Evolutionary conservation across 2,113 vertebrate species (phyloP).

Genomic region (Procavia capensis): DNA sequence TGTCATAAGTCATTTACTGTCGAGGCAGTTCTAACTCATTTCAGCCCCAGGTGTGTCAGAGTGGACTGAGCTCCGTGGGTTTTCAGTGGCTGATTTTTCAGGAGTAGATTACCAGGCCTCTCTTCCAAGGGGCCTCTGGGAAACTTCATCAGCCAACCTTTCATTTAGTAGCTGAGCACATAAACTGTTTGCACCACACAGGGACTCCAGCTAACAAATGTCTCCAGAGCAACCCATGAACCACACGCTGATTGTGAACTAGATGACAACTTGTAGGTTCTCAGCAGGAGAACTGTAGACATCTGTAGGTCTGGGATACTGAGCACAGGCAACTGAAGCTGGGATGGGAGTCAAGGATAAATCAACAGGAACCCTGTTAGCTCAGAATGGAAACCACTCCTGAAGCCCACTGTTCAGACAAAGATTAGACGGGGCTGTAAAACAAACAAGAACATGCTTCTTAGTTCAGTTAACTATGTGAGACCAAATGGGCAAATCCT

Average conservation of each 20-base stretch:
- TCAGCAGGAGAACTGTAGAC: not conserved
- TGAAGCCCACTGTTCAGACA: too few species aligned
- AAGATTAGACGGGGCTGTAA: too few species aligned
- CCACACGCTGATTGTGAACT: not conserved
- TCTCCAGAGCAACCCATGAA: too few species aligned
- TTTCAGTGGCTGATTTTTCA: not conserved
- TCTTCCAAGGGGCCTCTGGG: not conserved
- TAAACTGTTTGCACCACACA: too few species aligned
- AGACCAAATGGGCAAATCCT: too few species aligned
- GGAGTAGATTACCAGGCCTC: not conserved
- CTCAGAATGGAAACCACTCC: too few species aligned
- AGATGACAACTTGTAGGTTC: not conserved
- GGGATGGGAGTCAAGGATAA: not conserved
- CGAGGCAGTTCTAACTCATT: not conserved
- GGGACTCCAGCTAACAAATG: not conserved
- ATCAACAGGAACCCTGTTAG: not conserved
- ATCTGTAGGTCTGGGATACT: not conserved
- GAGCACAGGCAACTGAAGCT: not conserved
- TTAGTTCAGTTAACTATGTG: too few species aligned
- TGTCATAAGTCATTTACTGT: not conserved
- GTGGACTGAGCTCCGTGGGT: not conserved
- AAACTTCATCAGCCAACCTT: not conserved
- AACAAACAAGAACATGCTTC: too few species aligned
- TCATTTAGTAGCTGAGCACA: too few species aligned
- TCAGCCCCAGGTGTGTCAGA: not conserved